phyloP scores from a whole-genome alignment of 2,113 vertebrate species.

The Chloroceryle aenea region DNA sequence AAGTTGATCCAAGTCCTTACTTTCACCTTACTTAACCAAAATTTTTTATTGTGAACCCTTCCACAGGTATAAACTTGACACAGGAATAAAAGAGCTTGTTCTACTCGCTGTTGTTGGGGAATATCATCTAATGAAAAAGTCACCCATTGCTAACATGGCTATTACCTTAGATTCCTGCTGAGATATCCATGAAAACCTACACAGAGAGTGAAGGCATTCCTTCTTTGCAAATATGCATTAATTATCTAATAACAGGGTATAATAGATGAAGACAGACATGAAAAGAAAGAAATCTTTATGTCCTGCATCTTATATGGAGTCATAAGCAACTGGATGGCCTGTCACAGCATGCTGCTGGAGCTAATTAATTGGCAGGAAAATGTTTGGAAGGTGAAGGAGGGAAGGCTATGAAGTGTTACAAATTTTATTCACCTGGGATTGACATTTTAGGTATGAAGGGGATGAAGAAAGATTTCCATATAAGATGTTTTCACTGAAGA shows the following conservation, averaged over 20 bases:
- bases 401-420: not conserved
- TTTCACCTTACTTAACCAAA: not conserved
- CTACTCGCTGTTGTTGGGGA: not conserved
- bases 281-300: not conserved
- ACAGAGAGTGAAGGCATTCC: not conserved
- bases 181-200: not conserved
- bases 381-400: not conserved
- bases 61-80: not conserved
- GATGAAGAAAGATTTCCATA: not conserved
- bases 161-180: not conserved
- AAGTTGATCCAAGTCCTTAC: not conserved
- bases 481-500: not conserved
- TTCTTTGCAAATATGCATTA: not conserved
- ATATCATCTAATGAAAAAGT: not conserved
- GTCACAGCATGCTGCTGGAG: not conserved
- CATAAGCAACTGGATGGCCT: not conserved
- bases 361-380: not conserved
- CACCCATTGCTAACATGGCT: accelerated
- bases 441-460: not conserved
- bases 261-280: not conserved
- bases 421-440: not conserved
- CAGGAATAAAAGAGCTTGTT: not conserved
- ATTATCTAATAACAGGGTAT: not conserved
- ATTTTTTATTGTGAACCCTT: not conserved
- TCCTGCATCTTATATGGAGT: not conserved